phyloP scores from a whole-genome alignment of 2,888 invertebrate genomes.

The Dorcus parallelipipedus region DNA sequence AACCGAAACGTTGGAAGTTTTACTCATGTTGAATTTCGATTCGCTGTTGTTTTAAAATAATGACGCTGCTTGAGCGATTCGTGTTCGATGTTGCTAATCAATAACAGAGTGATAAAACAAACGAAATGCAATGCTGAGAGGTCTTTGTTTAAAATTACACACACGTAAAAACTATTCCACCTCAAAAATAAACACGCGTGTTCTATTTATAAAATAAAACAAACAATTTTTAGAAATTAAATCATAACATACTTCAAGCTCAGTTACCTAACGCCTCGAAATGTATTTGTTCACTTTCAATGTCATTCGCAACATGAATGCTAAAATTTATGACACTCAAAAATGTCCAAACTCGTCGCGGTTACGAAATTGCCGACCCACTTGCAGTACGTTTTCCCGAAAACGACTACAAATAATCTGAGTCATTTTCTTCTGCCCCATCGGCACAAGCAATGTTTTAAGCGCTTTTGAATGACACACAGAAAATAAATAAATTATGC shows the following conservation, averaged over 20 bases:
- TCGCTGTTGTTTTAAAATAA: no score
- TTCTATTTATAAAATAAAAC: background rate
- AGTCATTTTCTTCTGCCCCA: no score
- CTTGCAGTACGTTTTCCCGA: conserved; percentile 28
- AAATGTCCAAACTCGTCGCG: conserved; percentile 28
- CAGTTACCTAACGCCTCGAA: conserved; percentile 6
- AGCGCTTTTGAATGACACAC: no score
- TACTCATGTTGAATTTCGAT: no score
- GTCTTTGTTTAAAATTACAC: background rate
- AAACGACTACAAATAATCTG: background rate
- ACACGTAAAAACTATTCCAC: background rate
- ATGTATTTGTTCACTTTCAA: conserved; percentile 39
- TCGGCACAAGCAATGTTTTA: no score
- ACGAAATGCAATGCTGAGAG: background rate
- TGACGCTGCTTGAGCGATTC: no score
- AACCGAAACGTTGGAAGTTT: no score
- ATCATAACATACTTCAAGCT: background rate
- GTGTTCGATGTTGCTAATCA: no score
- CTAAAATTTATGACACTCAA: conserved; percentile 18
- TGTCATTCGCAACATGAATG: conserved; percentile 35
- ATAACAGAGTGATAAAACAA: background rate
- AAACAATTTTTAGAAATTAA: background rate
- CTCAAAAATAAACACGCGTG: background rate
- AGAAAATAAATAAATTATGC: conserved; percentile 15
- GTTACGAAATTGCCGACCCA: conserved; percentile 40